Percentiles rank a stretch among this genome's conserved stretches.
These are phyloP conservation scores for Sturnus vulgaris DNA, from an alignment of 2,113 vertebrate species.

Conservation along the genomic window DNA sequence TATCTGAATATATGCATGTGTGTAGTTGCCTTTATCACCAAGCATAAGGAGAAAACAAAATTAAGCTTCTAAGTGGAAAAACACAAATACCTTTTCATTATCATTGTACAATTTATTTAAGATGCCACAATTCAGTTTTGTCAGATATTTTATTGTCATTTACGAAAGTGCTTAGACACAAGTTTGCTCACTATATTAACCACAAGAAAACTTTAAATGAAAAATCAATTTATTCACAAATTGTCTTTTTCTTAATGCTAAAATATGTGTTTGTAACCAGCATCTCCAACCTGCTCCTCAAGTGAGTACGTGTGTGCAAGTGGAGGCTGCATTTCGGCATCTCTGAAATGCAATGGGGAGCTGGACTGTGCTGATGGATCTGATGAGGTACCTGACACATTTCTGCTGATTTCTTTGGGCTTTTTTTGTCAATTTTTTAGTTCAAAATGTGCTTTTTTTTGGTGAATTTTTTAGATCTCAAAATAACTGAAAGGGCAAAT, in stretches of 20 bases:
- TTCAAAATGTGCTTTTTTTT: neutral
- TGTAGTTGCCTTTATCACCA: neutral
- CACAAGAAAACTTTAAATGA: neutral
- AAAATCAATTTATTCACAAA: neutral
- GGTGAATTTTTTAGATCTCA: neutral
- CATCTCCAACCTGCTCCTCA: conserved; percentile 87
- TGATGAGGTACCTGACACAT: conserved; percentile 84
- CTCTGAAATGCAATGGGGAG: conserved; percentile 89
- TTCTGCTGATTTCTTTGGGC: neutral
- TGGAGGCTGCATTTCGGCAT: conserved; percentile 89
- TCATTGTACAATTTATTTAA: neutral
- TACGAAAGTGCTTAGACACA: rapidly evolving
- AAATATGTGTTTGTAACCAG: conserved; percentile 72
- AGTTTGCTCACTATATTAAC: neutral
- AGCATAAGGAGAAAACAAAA: neutral
- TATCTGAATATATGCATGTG: neutral
- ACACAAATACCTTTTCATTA: neutral
- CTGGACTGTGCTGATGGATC: conserved; percentile 93
- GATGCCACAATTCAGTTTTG: neutral
- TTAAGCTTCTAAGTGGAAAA: neutral
- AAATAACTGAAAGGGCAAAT: neutral
- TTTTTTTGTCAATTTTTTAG: neutral
- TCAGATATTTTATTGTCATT: neutral
- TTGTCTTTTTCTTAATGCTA: neutral
- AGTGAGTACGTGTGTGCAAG: conserved; percentile 91